These are phyloP conservation scores for Caenorhabditis tropicalis DNA, from an alignment of 1,140 invertebrate species.

Conservation along the genomic window DNA sequence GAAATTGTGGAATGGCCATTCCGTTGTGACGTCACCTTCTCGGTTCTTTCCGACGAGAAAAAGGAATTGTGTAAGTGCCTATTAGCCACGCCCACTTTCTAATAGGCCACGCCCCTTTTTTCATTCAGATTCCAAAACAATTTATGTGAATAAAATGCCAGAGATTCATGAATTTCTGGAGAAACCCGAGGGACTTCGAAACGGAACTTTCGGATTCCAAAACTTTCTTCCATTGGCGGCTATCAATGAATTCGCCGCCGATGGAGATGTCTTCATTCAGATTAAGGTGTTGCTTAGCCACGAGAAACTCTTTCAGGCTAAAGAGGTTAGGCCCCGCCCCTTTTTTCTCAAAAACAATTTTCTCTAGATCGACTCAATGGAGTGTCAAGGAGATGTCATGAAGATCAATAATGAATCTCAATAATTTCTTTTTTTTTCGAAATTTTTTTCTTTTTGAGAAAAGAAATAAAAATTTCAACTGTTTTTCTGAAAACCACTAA, in stretches of 20 bases:
- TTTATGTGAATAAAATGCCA: not conserved
- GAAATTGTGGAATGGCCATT: conserved; percentile 44
- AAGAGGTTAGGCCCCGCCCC: not conserved
- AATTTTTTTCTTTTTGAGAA: too few relatives aligned
- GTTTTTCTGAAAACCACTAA: too few relatives aligned
- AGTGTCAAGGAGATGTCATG: not conserved
- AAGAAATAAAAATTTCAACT: too few relatives aligned
- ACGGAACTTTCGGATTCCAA: conserved; percentile 36
- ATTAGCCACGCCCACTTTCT: too few relatives aligned
- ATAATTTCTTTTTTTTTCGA: too few relatives aligned
- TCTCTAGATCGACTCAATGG: not conserved
- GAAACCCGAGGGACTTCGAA: not conserved
- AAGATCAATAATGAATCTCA: not conserved
- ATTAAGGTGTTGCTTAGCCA: conserved; percentile 15
- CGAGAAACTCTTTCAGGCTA: not conserved
- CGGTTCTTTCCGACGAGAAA: conserved; percentile 13
- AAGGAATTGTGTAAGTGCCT: not conserved
- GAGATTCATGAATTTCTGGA: not conserved
- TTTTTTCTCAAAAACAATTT: too few relatives aligned
- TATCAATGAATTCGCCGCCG: not conserved
- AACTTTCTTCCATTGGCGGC: not conserved
- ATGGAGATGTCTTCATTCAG: conserved; percentile 29
- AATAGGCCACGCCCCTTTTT: too few relatives aligned
- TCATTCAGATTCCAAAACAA: not conserved
- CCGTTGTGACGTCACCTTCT: conserved; percentile 34